phyloP scores from a whole-genome alignment of 2,797 vertebrate genomes.

The Pangasius mekongensis region DNA sequence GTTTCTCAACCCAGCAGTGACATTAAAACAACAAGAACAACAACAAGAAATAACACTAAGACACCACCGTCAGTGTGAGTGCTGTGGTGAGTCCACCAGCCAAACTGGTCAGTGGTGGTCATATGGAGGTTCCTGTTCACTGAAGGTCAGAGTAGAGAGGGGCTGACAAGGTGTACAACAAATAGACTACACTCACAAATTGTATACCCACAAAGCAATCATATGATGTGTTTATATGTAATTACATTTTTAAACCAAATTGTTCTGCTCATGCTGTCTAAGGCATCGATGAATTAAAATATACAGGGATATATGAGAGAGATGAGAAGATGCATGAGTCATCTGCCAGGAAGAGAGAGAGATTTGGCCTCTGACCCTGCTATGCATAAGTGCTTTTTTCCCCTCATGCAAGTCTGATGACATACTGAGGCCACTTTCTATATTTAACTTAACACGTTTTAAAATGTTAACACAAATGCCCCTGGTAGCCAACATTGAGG shows the following conservation, averaged over 20 bases:
- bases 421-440: constrained; percentile 28
- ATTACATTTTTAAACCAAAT: neutral
- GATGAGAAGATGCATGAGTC: neutral
- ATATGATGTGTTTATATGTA: too few relatives aligned
- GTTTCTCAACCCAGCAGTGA: neutral
- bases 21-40: neutral
- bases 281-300: neutral
- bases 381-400: constrained; percentile 30
- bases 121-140: neutral
- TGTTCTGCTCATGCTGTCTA: neutral
- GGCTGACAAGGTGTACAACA: neutral
- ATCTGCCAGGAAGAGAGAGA: neutral
- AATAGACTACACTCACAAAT: neutral
- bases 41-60: neutral
- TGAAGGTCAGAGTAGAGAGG: neutral
- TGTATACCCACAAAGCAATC: too few relatives aligned
- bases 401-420: constrained; percentile 26
- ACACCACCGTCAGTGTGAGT: neutral
- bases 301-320: neutral
- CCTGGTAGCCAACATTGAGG: neutral
- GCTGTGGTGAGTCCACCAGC: neutral
- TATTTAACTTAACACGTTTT: constrained; percentile 27
- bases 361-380: constrained; percentile 35
- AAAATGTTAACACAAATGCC: constrained; percentile 36
- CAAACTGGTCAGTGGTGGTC: neutral